Evolutionary conservation across 2,797 vertebrate genomes (phyloP).

Genomic region (Psittacula echo): DNA sequence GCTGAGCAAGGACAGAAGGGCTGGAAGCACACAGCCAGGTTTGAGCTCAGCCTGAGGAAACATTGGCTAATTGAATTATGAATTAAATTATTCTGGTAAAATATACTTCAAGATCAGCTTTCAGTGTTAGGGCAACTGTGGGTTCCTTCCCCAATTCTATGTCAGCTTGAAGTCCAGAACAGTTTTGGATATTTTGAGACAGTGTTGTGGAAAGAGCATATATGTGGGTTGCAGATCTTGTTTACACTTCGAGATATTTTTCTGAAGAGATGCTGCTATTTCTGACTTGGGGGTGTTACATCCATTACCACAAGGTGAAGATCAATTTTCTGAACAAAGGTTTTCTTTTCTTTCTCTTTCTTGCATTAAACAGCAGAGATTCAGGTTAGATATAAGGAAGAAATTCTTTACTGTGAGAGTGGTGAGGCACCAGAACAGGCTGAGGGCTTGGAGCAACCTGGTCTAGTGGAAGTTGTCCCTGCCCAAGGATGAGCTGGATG

Average conservation of each 20-base stretch:
- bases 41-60: background rate
- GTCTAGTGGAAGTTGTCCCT: background rate
- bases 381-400: background rate
- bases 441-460: background rate
- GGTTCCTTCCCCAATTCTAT: background rate
- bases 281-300: background rate
- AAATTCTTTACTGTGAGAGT: background rate
- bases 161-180: background rate
- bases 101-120: background rate
- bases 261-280: background rate
- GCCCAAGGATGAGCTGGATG: background rate
- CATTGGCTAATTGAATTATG: background rate
- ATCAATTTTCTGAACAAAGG: accelerated
- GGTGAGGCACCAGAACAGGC: background rate
- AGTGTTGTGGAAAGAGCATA: background rate
- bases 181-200: background rate
- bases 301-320: background rate
- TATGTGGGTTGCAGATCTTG: background rate
- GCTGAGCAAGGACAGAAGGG: background rate
- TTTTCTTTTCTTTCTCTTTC: background rate
- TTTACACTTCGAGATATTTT: background rate
- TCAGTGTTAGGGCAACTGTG: background rate
- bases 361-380: background rate
- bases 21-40: background rate
- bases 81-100: background rate